phyloP scores from a whole-genome alignment of 1,140 invertebrate genomes.

The Trinorchestia longiramus region DNA sequence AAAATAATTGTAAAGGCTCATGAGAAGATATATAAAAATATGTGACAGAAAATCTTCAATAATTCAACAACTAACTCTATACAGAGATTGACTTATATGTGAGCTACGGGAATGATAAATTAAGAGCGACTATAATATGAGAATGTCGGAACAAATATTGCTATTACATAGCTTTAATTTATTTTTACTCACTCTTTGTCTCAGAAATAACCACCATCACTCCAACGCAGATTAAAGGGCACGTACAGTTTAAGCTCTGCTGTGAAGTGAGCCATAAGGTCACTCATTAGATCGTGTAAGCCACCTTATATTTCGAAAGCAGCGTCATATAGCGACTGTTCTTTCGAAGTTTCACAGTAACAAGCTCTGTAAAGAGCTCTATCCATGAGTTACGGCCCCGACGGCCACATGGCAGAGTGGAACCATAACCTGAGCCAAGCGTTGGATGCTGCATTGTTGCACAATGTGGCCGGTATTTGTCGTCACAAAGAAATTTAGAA shows the following conservation, averaged over 20 bases:
- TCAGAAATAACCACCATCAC: background rate
- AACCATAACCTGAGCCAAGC: background rate
- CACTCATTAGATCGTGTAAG: background rate
- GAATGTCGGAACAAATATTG: background rate
- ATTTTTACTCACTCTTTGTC: background rate
- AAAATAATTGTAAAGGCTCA: too few species aligned
- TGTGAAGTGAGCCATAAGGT: background rate
- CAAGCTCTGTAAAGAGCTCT: background rate
- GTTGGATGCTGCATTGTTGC: background rate
- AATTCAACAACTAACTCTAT: too few species aligned
- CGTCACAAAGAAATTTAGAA: background rate
- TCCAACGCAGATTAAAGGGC: background rate
- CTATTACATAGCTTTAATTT: background rate
- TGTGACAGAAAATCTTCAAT: too few species aligned
- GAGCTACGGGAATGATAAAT: background rate
- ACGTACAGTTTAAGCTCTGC: background rate
- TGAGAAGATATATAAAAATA: too few species aligned
- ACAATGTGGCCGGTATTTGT: background rate
- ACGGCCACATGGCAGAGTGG: background rate
- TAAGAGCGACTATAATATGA: background rate
- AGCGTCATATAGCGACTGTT: background rate
- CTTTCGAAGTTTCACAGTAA: background rate
- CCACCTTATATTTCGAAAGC: background rate
- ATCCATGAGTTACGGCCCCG: conserved; percentile 6
- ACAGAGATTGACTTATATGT: background rate